phyloP scores from a whole-genome alignment of 2,113 vertebrate species.

The Austrofundulus limnaeus region DNA sequence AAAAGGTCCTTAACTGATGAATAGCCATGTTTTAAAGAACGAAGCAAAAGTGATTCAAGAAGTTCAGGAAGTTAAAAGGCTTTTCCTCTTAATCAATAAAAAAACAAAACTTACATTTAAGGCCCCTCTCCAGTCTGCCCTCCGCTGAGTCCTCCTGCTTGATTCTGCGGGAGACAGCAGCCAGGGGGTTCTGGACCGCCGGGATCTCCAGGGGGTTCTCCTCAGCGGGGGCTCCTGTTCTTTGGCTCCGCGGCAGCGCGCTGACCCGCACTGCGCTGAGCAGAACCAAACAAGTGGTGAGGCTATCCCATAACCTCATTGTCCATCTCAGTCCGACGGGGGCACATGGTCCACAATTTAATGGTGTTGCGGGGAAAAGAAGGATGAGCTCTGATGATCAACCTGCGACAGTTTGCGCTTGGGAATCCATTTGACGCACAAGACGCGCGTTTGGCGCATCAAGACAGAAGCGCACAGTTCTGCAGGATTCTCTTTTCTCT shows the following conservation, averaged over 20 bases:
- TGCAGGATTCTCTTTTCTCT: neutral
- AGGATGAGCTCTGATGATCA: too few relatives aligned
- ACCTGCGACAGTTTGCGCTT: too few relatives aligned
- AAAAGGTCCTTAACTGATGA: too few relatives aligned
- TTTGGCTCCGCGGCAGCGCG: slow-evolving; percentile 29
- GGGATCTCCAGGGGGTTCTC: slow-evolving; percentile 59
- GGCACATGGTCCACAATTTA: slow-evolving; percentile 60
- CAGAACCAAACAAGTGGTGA: slow-evolving; percentile 72
- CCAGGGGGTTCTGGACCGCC: slow-evolving; percentile 43
- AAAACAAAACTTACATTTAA: slow-evolving; percentile 34
- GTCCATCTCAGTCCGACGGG: slow-evolving; percentile 60
- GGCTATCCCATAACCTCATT: slow-evolving; percentile 78
- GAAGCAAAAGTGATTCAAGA: too few relatives aligned
- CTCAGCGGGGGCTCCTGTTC: slow-evolving; percentile 34
- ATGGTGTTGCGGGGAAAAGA: slow-evolving; percentile 20
- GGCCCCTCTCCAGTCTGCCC: slow-evolving; percentile 25
- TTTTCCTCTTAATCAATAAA: too few relatives aligned
- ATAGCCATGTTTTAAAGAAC: too few relatives aligned
- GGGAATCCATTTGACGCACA: too few relatives aligned
- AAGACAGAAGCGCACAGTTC: neutral
- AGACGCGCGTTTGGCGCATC: neutral
- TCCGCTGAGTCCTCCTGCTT: neutral
- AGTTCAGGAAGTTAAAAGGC: too few relatives aligned
- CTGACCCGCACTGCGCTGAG: slow-evolving; percentile 56
- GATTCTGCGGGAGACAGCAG: slow-evolving; percentile 26